Evolutionary conservation across 2,888 invertebrate species (phyloP), one percentile per base, ranked within the genome.

Genomic region (Pomacea canaliculata): DNA sequence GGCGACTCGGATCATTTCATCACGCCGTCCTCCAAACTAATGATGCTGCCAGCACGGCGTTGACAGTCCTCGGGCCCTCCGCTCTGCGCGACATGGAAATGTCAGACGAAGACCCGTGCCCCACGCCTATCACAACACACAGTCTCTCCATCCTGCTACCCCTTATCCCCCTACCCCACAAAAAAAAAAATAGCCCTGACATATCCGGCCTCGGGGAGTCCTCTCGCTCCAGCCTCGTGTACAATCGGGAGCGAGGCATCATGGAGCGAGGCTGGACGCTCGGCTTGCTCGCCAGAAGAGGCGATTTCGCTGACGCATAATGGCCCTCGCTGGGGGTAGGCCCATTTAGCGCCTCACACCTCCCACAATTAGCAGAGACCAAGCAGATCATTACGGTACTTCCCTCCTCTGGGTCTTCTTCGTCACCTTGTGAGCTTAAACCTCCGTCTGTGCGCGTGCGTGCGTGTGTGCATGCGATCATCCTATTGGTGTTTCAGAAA

Each of bases 331-430:
- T 59, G 67, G 37, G 56, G 37, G 13, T 16, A 56, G 27, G 59
- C 46, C 73, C 49, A 68, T 73, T 56, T 56, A 66, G 51, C 51
- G 27, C 8, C 49, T 67, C 73, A 56, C 73, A 65, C 73, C 66
- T 67, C 67, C 37, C 73, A 66, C 73, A 73, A 73, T 67, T 73
- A 73, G 67, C 59, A 51, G 49, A 48, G 59, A 23, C 59, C 59
- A 27, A 63, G 23, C 62, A 37, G 73, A 73, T 73, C 73, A 73
- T 67, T 51, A 73, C 73, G 27, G 46, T 73, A 73, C 56, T 59
- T 12, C 46, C 7, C 56, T 59, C 70, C 23, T 23, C 23, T 18
- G 1, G 1, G 18, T n/a, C 63, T 48, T 48, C 71, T 23, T 60
- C 70, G 18, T 16, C 62, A 23, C 59, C 59, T 18, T 59, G 23